Base-by-base conservation (phyloP, 30 jellyfish, hydroid and myxozoan genomes). In the Aurelia aurita complex sp. Pacific region DNA sequence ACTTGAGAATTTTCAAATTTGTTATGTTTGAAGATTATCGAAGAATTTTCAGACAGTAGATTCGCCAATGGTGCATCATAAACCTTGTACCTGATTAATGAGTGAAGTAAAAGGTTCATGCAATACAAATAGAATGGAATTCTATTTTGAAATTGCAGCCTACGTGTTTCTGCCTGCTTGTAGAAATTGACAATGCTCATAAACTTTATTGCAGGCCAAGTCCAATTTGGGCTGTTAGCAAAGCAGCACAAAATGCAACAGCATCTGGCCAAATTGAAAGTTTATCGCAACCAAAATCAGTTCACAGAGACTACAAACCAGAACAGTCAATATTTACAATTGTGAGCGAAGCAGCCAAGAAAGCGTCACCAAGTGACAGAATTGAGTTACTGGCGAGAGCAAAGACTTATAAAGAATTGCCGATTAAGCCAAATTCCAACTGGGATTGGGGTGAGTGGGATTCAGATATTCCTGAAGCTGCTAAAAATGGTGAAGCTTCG, bases 401-500 rank as follows among this genome's bases (percentile, higher is more conserved):
- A 19, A 94, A 94, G 75, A 86, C 71, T 29, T 81, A 81, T 72
- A 64, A 36, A 62, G 97, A 94, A 18, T 73, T 94, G 35, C 91
- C 96, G 35, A 88, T 94, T 19, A 94, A 94, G 71, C 97, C 98
- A 16, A 87, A 94, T 76, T 89, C 97, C 9, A 62, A 89, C 16
- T 94, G 98, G 98, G 98, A 94, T 69, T 94, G 96, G 94, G 89
- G 97, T 38, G 98, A 94, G 66, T 94, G 98, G 98, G 96, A 84
- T 64, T 94, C 97, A 19, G 98, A 94, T 79, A 96, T 94, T 32
- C 96, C 98, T 17, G 83, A 71, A 64, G 97, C 98, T 12, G 98
- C 98, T n/a, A 77, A 89, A 70, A 88, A 83, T 59, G 85, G 76
- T 50, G 97, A 93, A 55, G 93, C 98, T 0, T 71, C 94, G 17